These are phyloP conservation scores for Poecilia gillii DNA, from an alignment of 2,797 vertebrate genomes.

Conservation along the genomic window DNA sequence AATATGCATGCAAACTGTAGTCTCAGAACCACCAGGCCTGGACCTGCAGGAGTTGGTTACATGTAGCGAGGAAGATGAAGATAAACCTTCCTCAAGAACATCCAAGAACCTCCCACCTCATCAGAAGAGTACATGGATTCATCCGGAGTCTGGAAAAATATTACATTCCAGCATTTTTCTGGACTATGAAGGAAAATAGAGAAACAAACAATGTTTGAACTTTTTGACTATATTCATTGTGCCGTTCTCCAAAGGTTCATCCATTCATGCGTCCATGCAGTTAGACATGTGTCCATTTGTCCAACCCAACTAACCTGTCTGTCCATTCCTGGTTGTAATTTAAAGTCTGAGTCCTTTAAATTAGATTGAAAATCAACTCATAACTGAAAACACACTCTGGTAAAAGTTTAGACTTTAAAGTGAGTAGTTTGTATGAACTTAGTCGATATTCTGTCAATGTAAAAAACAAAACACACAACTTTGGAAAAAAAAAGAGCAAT, in stretches of 20 bases:
- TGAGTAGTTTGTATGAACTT: neutral
- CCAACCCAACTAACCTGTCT: neutral
- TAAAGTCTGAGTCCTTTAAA: neutral
- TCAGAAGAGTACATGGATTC: neutral
- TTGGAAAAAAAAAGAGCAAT: too few relatives aligned
- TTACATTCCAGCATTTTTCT: neutral
- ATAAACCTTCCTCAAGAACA: neutral
- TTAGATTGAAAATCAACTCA: neutral
- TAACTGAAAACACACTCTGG: neutral
- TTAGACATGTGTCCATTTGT: neutral
- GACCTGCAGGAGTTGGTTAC: neutral
- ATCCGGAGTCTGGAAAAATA: neutral
- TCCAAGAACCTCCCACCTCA: neutral
- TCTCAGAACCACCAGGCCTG: neutral
- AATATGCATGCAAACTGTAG: neutral
- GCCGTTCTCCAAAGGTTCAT: neutral
- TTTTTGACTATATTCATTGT: neutral
- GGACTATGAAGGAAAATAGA: neutral
- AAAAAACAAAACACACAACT: too few relatives aligned
- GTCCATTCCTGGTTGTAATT: neutral
- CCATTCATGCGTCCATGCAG: neutral
- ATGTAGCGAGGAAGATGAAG: neutral
- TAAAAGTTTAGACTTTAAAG: neutral
- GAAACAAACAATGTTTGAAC: neutral
- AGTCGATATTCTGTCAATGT: too few relatives aligned